phyloP scores from a whole-genome alignment of 2,888 invertebrate genomes.

The Lutraria lutraria region DNA sequence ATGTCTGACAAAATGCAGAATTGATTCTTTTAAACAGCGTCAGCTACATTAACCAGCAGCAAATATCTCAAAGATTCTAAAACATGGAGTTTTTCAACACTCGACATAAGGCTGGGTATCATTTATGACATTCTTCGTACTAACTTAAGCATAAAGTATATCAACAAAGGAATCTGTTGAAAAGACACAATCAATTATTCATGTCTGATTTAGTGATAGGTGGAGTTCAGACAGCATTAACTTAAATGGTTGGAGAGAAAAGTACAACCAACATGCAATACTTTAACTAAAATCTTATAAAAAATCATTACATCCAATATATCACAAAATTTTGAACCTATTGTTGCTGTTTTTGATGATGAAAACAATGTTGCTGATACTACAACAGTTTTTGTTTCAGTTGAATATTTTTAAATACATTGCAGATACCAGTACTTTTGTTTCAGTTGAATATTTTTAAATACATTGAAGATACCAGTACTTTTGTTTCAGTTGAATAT shows the following conservation, averaged over 20 bases:
- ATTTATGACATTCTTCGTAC: conserved; percentile 41
- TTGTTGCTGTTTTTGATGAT: background rate
- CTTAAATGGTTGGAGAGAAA: background rate
- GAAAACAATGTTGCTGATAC: background rate
- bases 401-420: no score
- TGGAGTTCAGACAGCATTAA: background rate
- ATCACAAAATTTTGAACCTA: background rate
- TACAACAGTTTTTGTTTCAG: background rate
- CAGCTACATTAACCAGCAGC: no score
- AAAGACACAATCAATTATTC: conserved; percentile 35
- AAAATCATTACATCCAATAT: background rate
- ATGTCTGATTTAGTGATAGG: conserved; percentile 23
- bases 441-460: no score
- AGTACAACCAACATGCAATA: background rate
- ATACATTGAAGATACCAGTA: no score
- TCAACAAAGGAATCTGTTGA: conserved; percentile 32
- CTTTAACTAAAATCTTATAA: background rate
- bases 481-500: no score
- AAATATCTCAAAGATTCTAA: background rate
- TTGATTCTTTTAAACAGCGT: no score
- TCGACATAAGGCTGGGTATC: background rate
- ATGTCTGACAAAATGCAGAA: no score
- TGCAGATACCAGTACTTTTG: no score
- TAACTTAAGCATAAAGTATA: conserved; percentile 36
- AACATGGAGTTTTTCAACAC: conserved; percentile 14